These are phyloP conservation scores for Tachina lurida DNA, from an alignment of 2,888 invertebrate genomes.

Conservation along the genomic window DNA sequence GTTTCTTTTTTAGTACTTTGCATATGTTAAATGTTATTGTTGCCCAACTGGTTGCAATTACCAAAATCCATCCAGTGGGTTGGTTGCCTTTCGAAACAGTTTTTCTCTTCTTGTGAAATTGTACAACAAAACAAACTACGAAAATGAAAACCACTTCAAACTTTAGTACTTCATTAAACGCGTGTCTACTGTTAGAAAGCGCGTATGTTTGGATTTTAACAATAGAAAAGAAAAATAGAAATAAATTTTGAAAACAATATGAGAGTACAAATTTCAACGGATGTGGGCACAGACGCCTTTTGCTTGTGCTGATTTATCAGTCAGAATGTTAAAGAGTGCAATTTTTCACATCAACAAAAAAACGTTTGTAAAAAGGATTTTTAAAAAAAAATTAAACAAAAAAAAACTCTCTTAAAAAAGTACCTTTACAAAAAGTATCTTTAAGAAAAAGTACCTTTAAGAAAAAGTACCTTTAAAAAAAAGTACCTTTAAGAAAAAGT, in stretches of 20 bases:
- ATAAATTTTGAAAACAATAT: conserved; percentile 44
- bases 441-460: too few species aligned
- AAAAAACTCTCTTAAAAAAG: too few species aligned
- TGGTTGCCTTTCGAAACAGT: conserved; percentile 4
- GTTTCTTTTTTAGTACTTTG: conserved; percentile 52
- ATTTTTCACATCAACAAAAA: neutral
- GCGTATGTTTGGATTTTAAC: conserved; percentile 11
- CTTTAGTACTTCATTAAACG: conserved; percentile 78
- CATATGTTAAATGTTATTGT: conserved; percentile 65
- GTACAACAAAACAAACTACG: conserved; percentile 9
- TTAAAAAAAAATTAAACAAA: too few species aligned
- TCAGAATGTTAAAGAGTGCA: conserved; percentile 28
- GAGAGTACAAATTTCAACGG: conserved; percentile 48
- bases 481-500: too few species aligned
- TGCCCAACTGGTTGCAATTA: conserved; percentile 48
- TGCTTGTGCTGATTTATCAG: conserved; percentile 17
- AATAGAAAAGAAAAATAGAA: conserved; percentile 32
- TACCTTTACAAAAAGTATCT: too few species aligned
- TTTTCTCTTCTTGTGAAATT: neutral
- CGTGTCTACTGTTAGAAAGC: conserved; percentile 72
- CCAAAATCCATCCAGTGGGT: neutral
- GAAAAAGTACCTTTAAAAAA: too few species aligned
- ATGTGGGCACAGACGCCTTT: conserved; percentile 59
- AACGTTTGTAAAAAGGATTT: neutral
- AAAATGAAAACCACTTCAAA: conserved; percentile 72